Base-by-base conservation (phyloP, 2,888 invertebrate genomes). In the Archips xylosteana region DNA sequence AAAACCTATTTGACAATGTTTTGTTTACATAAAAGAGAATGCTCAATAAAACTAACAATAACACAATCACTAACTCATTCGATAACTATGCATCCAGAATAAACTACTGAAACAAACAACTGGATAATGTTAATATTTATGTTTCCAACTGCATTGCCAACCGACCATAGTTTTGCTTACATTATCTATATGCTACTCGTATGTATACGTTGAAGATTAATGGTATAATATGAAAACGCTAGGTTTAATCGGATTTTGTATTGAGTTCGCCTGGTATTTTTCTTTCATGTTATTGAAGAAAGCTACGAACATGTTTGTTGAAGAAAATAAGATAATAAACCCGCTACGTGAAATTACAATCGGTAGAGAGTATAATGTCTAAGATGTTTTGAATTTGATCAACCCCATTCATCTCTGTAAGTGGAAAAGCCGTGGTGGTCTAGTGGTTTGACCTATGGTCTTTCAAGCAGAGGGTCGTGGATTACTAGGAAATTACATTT, bases 71-170 rank as follows among this genome's bases (percentile, higher is more conserved):
- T 62, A 45, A 23, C 23, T 54, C 45, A 42, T 15, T 12, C 12
- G 54, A 54, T 23, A 62, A 45, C 45, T 32, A 23, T 45, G 23
- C n/a, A 5, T 34, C 12, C 59, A 13, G 32, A 34, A 34, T 59
- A 34, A 34, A 9, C 64, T 47, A 32, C 34, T 10, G 45, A 13
- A 62, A 62, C 45, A 62, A 64, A 47, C 47, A 23, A 34, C 64
- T 36, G 12, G 49, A 10, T 47, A 47, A 49, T 34, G 64, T 13
- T 34, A 49, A 49, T 36, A 6, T 34, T 64, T 64, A 34, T 49
- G 49, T 13, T 64, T 64, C 49, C 32, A 64, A 49, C 64, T 64
- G 49, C 64, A 64, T 49, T 23, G n/a, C 34, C 47, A 32, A 49
- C 64, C 12, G 45, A 23, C 2, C 15, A 49, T n/a, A 54, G 54